Evolutionary conservation across 2,888 invertebrate genomes (phyloP), one percentile per base, ranked within the genome.

Genomic region (Drosophila heteroneura): DNA sequence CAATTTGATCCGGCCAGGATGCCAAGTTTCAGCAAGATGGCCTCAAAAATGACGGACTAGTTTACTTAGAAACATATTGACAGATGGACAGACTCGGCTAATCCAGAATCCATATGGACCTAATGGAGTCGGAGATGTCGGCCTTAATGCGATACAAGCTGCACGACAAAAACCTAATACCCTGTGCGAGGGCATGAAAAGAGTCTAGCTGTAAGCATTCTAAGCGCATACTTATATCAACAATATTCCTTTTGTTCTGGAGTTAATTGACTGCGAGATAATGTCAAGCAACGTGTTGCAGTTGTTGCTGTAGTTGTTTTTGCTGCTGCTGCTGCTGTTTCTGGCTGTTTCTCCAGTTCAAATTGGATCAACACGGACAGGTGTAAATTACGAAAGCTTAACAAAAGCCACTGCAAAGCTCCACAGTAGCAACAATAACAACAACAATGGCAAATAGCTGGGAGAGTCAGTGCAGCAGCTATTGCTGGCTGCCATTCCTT

Each of bases 301-400:
- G 33, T 39, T 59, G 19, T 22, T 28, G 49, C 9, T 44, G 22
- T 28, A 16, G 30, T 41, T 26, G 52, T n/a, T 35, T 28, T 12
- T 14, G 44, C 52, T 41, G 3, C 4, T 57, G 37, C 28, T 59
- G 19, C 10, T 49, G 52, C n/a, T 44, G 35, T 19, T 57, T 33
- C 9, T 49, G 39, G 19, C 33, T 26, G 47, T 47, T 26, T 47
- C 47, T 39, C 54, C 37, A 41, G 26, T 28, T 53, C 37, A 61
- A 65, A 67, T 64, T 70, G 83, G 83, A 79, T 85, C 75, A 85
- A 71, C 85, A 78, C 67, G 65, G 78, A 75, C 80, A 88, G 89
- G 89, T 90, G 90, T 78, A 85, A 90, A 90, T 85, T 81, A 72
- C 74, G 68, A 63, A 73, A 81, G 86, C 83, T 83, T 79, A 85